Evolutionary conservation across 2,113 vertebrate species (phyloP).

Genomic region (Pionites leucogaster): DNA sequence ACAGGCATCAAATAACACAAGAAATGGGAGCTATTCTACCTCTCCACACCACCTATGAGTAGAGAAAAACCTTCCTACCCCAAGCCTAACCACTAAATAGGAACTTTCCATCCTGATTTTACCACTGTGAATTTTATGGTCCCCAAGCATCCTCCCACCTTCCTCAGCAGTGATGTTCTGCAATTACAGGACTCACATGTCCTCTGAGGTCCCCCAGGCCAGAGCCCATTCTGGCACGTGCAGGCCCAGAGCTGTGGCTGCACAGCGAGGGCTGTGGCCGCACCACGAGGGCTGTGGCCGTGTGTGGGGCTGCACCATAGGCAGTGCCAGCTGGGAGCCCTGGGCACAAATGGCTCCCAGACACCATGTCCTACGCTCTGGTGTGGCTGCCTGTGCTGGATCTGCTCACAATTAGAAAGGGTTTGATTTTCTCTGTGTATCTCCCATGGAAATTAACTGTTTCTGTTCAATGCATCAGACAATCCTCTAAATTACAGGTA

Average conservation of each 20-base stretch:
- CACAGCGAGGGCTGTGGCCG: background rate
- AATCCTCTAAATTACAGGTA: background rate
- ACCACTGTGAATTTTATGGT: background rate
- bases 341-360: background rate
- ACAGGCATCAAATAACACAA: background rate
- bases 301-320: fast-evolving
- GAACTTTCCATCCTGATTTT: background rate
- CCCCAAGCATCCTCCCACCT: background rate
- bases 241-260: background rate
- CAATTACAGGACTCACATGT: background rate
- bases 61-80: background rate
- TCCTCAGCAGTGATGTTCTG: background rate
- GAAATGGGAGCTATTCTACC: background rate
- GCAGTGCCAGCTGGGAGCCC: background rate
- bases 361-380: fast-evolving
- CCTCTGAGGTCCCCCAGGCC: background rate
- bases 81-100: background rate
- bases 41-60: background rate
- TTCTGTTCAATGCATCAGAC: background rate
- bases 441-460: background rate
- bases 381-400: background rate
- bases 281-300: fast-evolving
- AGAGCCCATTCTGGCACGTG: fast-evolving
- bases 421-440: background rate
- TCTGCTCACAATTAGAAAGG: background rate